These are phyloP conservation scores for Choristoneura fumiferana DNA, from an alignment of 1,140 invertebrate species.

Conservation along the genomic window DNA sequence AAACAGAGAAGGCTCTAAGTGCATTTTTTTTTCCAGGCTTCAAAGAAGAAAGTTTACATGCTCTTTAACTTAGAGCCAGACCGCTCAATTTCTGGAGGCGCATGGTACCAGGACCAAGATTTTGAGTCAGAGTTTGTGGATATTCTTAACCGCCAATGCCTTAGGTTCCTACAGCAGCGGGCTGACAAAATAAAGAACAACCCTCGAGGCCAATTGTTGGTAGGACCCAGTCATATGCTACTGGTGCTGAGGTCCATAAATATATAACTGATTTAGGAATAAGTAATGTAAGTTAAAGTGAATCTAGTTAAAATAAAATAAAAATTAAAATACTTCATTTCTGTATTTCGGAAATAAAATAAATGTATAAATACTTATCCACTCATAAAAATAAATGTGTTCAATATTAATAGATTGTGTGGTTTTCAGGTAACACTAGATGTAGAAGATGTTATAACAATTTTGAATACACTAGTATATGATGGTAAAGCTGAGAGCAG, in stretches of 20 bases:
- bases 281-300: constrained; percentile 92
- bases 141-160: constrained; percentile 94
- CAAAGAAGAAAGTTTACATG: constrained; percentile 99
- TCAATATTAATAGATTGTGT: too few species aligned
- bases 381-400: too few species aligned
- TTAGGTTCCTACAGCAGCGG: constrained; percentile 87
- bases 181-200: constrained; percentile 83
- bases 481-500: constrained; percentile 95
- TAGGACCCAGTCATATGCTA: constrained; percentile 87
- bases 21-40: constrained; percentile 82
- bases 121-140: constrained; percentile 99
- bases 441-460: constrained; percentile 93
- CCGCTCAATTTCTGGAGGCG: constrained; percentile 95
- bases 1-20: too few species aligned
- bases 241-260: constrained; percentile 91
- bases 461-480: constrained; percentile 94
- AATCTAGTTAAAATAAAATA: too few species aligned
- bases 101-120: constrained; percentile 98
- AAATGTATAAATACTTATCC: too few species aligned
- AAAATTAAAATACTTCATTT: too few species aligned
- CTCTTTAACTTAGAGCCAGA: constrained; percentile 96
- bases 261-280: constrained; percentile 95
- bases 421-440: constrained; percentile 86
- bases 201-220: constrained; percentile 88
- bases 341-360: too few species aligned